Evolutionary conservation across 2,113 vertebrate species (phyloP).

Genomic region (Turdus rufiventris): DNA sequence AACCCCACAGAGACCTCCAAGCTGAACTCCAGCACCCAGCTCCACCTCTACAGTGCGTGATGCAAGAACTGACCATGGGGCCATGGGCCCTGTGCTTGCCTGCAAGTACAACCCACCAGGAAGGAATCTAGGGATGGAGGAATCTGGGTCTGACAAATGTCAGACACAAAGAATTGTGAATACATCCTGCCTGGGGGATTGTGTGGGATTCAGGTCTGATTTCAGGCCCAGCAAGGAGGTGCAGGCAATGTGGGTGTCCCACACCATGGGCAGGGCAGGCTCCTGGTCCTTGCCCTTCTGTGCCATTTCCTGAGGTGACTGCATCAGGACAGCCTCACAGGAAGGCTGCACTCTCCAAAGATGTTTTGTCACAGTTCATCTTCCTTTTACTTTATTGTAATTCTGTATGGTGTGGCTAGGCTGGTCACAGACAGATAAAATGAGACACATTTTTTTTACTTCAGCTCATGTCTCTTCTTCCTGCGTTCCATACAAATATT

Average conservation of each 20-base stretch:
- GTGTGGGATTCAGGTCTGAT: neutral
- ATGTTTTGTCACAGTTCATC: neutral
- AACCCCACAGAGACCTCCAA: neutral
- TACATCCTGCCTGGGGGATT: neutral
- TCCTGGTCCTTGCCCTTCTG: neutral
- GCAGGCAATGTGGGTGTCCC: neutral
- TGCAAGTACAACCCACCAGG: neutral
- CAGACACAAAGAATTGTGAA: neutral
- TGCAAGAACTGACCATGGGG: no score
- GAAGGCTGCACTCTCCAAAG: neutral
- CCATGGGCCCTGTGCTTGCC: no score
- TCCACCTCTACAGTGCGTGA: accelerated
- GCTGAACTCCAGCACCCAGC: neutral
- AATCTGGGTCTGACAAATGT: neutral
- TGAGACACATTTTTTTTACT: neutral
- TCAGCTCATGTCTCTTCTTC: neutral
- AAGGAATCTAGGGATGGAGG: neutral
- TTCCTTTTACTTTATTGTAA: neutral
- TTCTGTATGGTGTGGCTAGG: neutral
- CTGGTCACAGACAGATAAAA: neutral
- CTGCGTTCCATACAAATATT: neutral
- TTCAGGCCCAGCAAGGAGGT: neutral
- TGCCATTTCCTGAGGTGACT: neutral
- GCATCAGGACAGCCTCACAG: accelerated
- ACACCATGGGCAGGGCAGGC: neutral